phyloP scores from a whole-genome alignment of 2,113 vertebrate genomes.

The Ovis aries region DNA sequence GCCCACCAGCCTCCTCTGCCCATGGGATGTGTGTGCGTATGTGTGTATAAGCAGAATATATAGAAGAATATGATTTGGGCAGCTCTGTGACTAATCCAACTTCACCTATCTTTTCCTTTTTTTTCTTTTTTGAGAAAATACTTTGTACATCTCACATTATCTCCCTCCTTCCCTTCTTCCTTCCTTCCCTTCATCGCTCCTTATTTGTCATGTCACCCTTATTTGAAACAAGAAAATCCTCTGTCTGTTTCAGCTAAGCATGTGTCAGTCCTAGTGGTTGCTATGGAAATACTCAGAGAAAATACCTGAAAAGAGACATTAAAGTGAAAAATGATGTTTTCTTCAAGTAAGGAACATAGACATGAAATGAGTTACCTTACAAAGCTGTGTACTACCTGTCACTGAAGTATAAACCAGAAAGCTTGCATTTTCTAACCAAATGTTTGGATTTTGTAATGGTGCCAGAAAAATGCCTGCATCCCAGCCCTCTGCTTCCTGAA shows the following conservation, averaged over 20 bases:
- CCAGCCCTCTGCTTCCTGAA: not conserved
- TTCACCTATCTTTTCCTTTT: not conserved
- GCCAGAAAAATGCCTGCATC: not conserved
- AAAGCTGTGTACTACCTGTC: not conserved
- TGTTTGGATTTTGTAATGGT: not conserved
- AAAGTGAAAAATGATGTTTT: not conserved
- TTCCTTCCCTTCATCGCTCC: not conserved
- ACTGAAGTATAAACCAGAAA: not conserved
- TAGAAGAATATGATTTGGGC: not conserved
- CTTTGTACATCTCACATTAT: not conserved
- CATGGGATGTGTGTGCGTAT: not conserved
- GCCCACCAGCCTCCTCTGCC: not conserved
- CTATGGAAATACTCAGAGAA: not conserved
- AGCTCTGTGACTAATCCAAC: not conserved
- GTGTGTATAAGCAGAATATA: not conserved
- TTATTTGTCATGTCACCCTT: not conserved
- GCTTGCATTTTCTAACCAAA: not conserved
- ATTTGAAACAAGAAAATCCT: not conserved
- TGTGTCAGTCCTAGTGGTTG: not conserved
- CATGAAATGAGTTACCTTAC: not conserved
- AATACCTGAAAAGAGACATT: not conserved
- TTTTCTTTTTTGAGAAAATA: not conserved
- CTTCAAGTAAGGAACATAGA: not conserved
- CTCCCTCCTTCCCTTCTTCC: not conserved
- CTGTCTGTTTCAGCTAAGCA: not conserved